A percentile compares a stretch with the other conserved stretches of the same genome.
These are phyloP conservation scores for Pangasius macronema DNA, from an alignment of 2,797 vertebrate species.

Conservation along the genomic window DNA sequence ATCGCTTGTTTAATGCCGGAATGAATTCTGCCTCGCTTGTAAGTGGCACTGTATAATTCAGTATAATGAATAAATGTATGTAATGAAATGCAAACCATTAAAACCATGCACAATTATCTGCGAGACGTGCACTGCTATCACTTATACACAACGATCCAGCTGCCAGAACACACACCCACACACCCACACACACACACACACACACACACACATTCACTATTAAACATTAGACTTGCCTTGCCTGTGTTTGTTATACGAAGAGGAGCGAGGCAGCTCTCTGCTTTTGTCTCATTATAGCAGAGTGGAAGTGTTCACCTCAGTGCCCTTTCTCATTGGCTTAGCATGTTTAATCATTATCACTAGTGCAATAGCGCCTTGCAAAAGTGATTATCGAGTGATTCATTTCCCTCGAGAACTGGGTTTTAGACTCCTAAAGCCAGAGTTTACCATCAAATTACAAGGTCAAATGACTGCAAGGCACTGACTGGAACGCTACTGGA, in stretches of 20 bases:
- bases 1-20: background rate
- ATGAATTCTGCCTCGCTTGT: background rate
- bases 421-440: conserved; percentile 45
- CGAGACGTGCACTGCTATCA: background rate
- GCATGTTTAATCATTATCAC: conserved; percentile 58
- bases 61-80: background rate
- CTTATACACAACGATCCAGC: background rate
- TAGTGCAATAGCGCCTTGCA: conserved; percentile 45
- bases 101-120: background rate
- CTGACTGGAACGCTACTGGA: conserved; percentile 30
- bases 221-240: background rate
- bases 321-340: conserved; percentile 53
- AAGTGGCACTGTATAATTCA: background rate
- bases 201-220: background rate
- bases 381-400: conserved; percentile 58
- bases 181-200: conserved; percentile 6
- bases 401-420: conserved; percentile 52
- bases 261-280: conserved; percentile 29
- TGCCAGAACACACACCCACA: conserved; percentile 3
- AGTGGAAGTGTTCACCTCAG: conserved; percentile 48
- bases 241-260: conserved; percentile 1
- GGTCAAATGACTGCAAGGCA: conserved; percentile 54
- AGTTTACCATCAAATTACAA: conserved; percentile 53
- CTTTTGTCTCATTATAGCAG: conserved; percentile 45
- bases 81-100: background rate